Conservation (phyloP, 2,888 invertebrate genomes). For the Drosophila glabriapex region DNA sequence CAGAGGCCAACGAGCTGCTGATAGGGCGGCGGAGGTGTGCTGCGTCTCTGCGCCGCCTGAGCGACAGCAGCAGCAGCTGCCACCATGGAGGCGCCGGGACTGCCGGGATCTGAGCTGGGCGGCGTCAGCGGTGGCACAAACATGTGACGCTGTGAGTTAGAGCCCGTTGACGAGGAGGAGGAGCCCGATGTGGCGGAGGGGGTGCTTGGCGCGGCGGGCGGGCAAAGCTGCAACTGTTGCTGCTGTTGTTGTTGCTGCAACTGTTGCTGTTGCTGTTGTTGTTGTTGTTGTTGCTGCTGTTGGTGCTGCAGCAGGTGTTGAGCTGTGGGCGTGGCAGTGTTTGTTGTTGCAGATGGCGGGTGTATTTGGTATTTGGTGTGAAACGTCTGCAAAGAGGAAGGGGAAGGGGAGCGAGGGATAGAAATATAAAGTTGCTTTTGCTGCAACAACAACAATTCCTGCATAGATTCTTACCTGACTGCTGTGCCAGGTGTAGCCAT, state of each 20-base stretch:
- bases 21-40: slow-evolving; percentile 83
- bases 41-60: slow-evolving; percentile 77
- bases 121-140: slow-evolving; percentile 95
- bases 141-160: slow-evolving; percentile 87
- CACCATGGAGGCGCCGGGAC: slow-evolving; percentile 90
- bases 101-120: slow-evolving; percentile 95
- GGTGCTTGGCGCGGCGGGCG: slow-evolving; percentile 82
- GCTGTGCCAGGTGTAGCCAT: slow-evolving; percentile 85
- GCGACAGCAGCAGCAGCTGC: slow-evolving; percentile 86
- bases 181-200: slow-evolving; percentile 81
- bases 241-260: slow-evolving; percentile 69
- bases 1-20: slow-evolving; percentile 81
- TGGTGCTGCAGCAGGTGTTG: slow-evolving; percentile 69
- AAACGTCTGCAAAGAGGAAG: slow-evolving; percentile 74
- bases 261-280: slow-evolving; percentile 54
- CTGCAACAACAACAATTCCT: slow-evolving; percentile 7
- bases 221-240: slow-evolving; percentile 80
- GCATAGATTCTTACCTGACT: slow-evolving; percentile 82
- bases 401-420: background rate
- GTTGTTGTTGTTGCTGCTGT: slow-evolving; percentile 56
- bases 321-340: slow-evolving; percentile 77
- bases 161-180: slow-evolving; percentile 85
- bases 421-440: slow-evolving; percentile 21
- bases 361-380: slow-evolving; percentile 84
- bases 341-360: slow-evolving; percentile 69